phyloP scores from a whole-genome alignment of 2,797 vertebrate species.

The Scarus forsteni region DNA sequence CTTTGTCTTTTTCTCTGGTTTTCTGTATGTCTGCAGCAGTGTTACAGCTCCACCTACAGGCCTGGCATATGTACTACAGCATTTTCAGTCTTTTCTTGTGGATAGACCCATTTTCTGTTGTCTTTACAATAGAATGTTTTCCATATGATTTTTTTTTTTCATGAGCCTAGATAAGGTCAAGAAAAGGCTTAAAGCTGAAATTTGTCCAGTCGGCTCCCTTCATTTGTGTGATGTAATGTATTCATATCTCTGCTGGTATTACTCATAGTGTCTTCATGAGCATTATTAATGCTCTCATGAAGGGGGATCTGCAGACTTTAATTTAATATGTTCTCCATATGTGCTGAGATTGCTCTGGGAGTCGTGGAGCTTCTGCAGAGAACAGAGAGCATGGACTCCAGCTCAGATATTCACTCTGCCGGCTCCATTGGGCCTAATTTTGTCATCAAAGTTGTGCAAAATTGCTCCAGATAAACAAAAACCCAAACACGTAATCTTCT shows the following conservation, averaged over 20 bases:
- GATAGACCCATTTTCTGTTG: no score
- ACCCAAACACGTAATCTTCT: conserved; percentile 13
- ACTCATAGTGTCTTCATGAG: conserved; percentile 2
- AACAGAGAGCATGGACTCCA: conserved; percentile 26
- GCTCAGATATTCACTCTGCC: neutral
- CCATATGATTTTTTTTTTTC: no score
- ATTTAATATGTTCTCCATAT: conserved; percentile 6
- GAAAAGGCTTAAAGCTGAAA: no score
- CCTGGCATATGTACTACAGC: no score
- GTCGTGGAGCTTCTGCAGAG: conserved; percentile 4
- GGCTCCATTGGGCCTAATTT: conserved; percentile 12
- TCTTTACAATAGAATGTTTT: no score
- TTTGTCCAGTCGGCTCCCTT: no score
- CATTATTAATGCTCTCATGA: conserved; percentile 8
- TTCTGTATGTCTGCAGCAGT: no score
- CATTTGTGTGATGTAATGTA: neutral
- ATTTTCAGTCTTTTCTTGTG: no score
- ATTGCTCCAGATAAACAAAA: conserved; percentile 31
- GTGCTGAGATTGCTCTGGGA: conserved; percentile 1
- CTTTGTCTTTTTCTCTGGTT: no score
- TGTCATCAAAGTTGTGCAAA: conserved; percentile 15
- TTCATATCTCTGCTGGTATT: neutral
- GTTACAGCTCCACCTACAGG: no score
- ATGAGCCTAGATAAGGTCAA: no score
- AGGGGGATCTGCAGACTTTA: conserved; percentile 8